These are phyloP conservation scores for Tuberolachnus salignus DNA, from an alignment of 2,888 invertebrate species.

Conservation along the genomic window DNA sequence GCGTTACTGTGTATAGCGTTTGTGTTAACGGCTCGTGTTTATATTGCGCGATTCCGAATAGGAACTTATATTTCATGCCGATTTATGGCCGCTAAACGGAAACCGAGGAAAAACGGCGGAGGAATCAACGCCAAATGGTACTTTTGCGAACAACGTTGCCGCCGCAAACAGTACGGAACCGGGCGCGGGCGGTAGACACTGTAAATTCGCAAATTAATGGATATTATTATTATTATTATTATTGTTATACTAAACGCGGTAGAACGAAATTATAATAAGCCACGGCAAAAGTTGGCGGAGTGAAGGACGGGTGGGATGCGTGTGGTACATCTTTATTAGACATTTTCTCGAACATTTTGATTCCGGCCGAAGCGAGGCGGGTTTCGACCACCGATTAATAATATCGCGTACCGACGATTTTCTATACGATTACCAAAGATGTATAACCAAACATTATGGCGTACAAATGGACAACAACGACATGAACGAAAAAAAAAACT, in stretches of 20 bases:
- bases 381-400: too few relatives aligned
- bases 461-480: too few relatives aligned
- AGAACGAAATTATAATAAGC: background rate
- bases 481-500: too few relatives aligned
- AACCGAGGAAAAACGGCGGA: constrained; percentile 54
- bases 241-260: constrained; percentile 1
- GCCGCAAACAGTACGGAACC: background rate
- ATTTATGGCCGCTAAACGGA: constrained; percentile 55
- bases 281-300: background rate
- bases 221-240: constrained; percentile 46
- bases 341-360: background rate
- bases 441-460: too few relatives aligned
- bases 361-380: too few relatives aligned
- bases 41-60: constrained; percentile 56
- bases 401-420: too few relatives aligned
- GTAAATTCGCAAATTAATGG: constrained; percentile 48
- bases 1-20: constrained; percentile 30
- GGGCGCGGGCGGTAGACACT: constrained; percentile 3
- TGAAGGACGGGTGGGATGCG: background rate
- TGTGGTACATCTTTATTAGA: too few relatives aligned
- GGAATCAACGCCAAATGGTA: constrained; percentile 55
- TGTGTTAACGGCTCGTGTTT: constrained; percentile 54
- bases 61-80: constrained; percentile 56
- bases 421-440: too few relatives aligned
- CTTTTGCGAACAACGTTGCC: constrained; percentile 41